Evolutionary conservation across 2,888 invertebrate species (phyloP).

Genomic region (Cryptocheilus praepositus): DNA sequence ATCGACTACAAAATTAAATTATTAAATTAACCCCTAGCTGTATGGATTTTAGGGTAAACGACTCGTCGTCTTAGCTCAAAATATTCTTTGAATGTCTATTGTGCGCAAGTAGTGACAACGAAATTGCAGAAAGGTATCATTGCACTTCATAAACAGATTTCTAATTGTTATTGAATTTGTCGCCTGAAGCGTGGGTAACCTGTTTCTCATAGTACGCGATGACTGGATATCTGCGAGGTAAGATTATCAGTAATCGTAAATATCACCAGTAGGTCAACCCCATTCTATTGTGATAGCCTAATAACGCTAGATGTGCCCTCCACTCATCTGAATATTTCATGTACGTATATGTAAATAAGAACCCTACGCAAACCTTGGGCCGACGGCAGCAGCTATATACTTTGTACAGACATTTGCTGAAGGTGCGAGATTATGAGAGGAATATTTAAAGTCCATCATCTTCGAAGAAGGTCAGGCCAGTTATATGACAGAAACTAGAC

Average conservation of each 20-base stretch:
- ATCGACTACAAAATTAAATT: constrained; percentile 8
- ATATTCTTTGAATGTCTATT: no score
- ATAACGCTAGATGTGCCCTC: constrained; percentile 47
- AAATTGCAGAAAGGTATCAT: background rate
- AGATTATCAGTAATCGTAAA: constrained; percentile 36
- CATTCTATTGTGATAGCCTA: constrained; percentile 41
- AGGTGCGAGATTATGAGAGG: background rate
- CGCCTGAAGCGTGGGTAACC: background rate
- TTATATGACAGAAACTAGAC: background rate
- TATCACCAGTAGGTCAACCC: constrained; percentile 36
- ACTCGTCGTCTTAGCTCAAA: no score
- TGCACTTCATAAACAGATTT: background rate
- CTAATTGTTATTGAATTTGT: background rate
- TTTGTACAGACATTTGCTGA: constrained; percentile 8
- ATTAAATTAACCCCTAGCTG: no score
- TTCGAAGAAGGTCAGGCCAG: background rate
- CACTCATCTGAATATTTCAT: constrained; percentile 53
- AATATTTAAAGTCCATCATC: background rate
- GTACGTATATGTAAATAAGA: constrained; percentile 69
- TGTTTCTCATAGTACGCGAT: background rate
- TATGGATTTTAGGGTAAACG: no score
- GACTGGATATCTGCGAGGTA: constrained; percentile 2
- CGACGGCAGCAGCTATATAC: constrained; percentile 31
- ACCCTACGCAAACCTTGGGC: constrained; percentile 43
- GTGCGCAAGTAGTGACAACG: background rate